Evolutionary conservation across 1,140 invertebrate genomes (phyloP).

Genomic region (Matsumurasca onukii): DNA sequence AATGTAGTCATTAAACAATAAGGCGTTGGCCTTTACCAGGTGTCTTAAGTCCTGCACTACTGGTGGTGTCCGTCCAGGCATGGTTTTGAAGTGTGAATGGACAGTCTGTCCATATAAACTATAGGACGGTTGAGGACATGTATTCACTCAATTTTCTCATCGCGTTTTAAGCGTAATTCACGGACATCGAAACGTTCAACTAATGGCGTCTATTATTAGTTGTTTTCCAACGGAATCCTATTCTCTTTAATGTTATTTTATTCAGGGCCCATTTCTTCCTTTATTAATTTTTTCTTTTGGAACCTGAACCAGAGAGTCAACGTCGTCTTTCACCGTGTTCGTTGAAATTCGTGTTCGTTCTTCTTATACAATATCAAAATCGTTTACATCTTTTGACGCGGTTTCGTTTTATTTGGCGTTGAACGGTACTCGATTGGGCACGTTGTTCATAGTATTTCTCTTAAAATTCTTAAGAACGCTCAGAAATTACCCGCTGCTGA

Average conservation of each 20-base stretch:
- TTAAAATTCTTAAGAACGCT: constrained; percentile 16
- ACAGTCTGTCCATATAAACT: constrained; percentile 20
- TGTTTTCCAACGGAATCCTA: constrained; percentile 30
- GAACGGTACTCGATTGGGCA: constrained; percentile 2
- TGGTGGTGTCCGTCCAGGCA: background rate
- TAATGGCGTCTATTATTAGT: constrained; percentile 26
- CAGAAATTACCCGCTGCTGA: constrained; percentile 22
- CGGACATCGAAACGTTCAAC: constrained; percentile 31
- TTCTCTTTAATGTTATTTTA: constrained; percentile 24
- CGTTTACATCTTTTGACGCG: constrained; percentile 2
- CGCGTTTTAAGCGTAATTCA: constrained; percentile 20
- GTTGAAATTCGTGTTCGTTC: too few relatives aligned
- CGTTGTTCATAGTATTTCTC: background rate
- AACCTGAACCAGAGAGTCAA: too few relatives aligned
- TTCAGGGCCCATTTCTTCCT: background rate
- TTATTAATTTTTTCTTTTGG: constrained; percentile 28
- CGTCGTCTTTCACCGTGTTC: too few relatives aligned
- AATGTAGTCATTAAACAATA: constrained; percentile 17
- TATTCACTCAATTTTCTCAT: constrained; percentile 9
- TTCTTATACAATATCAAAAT: constrained; percentile 23
- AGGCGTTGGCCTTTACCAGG: constrained; percentile 19
- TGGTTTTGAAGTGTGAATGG: constrained; percentile 8
- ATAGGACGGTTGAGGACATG: constrained; percentile 8
- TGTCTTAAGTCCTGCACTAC: constrained; percentile 2
- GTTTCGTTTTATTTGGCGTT: constrained; percentile 20